These are phyloP conservation scores for Patella depressa DNA, from an alignment of 2,888 invertebrate species.

Conservation along the genomic window DNA sequence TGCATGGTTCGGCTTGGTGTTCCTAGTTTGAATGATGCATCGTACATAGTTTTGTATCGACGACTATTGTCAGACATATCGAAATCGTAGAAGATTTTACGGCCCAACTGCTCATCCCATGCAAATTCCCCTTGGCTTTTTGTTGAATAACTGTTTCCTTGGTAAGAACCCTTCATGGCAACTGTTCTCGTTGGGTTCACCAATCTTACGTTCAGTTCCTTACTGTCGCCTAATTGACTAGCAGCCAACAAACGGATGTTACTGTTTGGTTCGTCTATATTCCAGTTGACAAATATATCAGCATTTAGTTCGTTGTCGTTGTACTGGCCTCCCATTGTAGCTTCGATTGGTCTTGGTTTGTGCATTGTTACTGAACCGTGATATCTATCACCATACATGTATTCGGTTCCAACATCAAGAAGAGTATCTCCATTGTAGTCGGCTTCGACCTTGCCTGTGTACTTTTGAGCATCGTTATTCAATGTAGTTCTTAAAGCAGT, in stretches of 20 bases:
- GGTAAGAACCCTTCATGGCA: conserved; percentile 25
- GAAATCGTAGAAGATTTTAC: conserved; percentile 26
- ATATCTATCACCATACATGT: conserved; percentile 20
- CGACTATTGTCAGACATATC: conserved; percentile 28
- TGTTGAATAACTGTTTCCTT: conserved; percentile 3
- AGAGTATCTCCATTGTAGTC: conserved; percentile 36
- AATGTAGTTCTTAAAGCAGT: conserved; percentile 27
- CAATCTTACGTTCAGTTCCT: conserved; percentile 30
- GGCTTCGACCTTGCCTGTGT: conserved; percentile 29
- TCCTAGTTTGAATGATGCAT: conserved; percentile 38
- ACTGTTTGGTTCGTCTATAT: conserved; percentile 33
- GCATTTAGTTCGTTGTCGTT: conserved; percentile 28
- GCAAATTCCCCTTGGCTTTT: conserved; percentile 20
- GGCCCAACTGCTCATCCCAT: conserved; percentile 27
- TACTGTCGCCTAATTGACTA: conserved; percentile 10
- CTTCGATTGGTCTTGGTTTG: conserved; percentile 35
- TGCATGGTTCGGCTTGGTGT: conserved; percentile 40
- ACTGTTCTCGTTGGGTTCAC: conserved; percentile 37
- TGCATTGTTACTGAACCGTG: conserved; percentile 28
- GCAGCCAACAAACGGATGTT: conserved; percentile 36
- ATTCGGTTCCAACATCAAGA: conserved; percentile 35
- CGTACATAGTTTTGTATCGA: conserved; percentile 24
- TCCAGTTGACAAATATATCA: conserved; percentile 44
- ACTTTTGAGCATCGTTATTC: conserved; percentile 13
- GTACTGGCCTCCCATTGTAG: conserved; percentile 33